phyloP scores from a whole-genome alignment of 1,140 invertebrate species.

The Aphelinus atriplicis region DNA sequence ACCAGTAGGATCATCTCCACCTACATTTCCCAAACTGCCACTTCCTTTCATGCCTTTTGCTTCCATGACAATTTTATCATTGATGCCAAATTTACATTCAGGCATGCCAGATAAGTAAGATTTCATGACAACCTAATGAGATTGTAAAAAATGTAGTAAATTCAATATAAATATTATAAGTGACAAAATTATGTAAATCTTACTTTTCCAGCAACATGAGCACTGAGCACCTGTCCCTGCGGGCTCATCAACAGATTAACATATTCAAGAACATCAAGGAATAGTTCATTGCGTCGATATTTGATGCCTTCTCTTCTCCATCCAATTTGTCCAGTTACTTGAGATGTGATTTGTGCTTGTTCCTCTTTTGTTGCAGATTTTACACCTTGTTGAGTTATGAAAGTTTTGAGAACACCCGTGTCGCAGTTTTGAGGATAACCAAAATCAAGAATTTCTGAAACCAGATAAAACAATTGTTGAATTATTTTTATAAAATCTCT shows the following conservation, averaged over 20 bases:
- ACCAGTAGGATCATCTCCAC: conserved; percentile 83
- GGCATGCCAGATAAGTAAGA: conserved; percentile 99
- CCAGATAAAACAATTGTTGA: conserved; percentile 40
- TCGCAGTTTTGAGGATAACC: conserved; percentile 99
- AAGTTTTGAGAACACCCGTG: conserved; percentile 98
- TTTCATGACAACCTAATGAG: conserved; percentile 92
- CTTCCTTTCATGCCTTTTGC: conserved; percentile 86
- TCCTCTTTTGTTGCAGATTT: conserved; percentile 99
- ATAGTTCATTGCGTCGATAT: conserved; percentile 97
- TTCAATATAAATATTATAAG: not conserved
- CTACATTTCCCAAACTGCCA: conserved; percentile 69
- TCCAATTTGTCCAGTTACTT: conserved; percentile 99
- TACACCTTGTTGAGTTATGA: conserved; percentile 99
- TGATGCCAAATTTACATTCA: conserved; percentile 99
- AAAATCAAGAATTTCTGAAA: conserved; percentile 97
- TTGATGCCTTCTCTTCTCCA: conserved; percentile 99
- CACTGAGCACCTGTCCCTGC: conserved; percentile 98
- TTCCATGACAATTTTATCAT: conserved; percentile 99
- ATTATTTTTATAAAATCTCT: not conserved
- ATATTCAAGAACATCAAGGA: conserved; percentile 98
- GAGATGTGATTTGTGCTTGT: conserved; percentile 99
- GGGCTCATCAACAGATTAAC: conserved; percentile 99
- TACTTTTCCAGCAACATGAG: conserved; percentile 96
- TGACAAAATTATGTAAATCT: conserved; percentile 3
- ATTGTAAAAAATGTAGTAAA: conserved; percentile 7